Evolutionary conservation across 1,140 invertebrate species (phyloP).

Genomic region (Xylocopa sonorina): DNA sequence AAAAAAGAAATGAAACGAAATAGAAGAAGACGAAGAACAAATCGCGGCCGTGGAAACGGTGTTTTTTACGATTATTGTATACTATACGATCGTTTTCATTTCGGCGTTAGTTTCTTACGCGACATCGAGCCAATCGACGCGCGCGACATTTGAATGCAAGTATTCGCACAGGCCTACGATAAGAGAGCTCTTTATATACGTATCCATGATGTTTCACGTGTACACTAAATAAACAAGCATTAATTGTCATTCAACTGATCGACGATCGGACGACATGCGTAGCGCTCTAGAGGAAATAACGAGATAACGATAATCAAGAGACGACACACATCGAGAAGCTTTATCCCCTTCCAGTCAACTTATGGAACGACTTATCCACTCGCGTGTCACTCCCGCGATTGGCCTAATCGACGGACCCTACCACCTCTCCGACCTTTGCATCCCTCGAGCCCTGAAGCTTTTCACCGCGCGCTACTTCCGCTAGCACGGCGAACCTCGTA

Average conservation of each 20-base stretch:
- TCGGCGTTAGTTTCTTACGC: slow-evolving; percentile 20
- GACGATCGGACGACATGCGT: slow-evolving; percentile 21
- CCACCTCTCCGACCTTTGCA: not conserved
- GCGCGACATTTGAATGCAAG: slow-evolving; percentile 42
- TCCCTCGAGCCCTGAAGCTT: not conserved
- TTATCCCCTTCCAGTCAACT: not conserved
- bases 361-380: slow-evolving; percentile 3
- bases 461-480: not conserved
- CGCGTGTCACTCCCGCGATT: slow-evolving; percentile 3
- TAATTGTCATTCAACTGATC: slow-evolving; percentile 22
- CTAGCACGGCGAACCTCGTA: not conserved
- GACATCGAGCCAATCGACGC: slow-evolving; percentile 30
- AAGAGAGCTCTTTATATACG: slow-evolving; percentile 55
- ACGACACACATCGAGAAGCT: slow-evolving; percentile 3
- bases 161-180: slow-evolving; percentile 61
- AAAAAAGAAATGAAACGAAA: not conserved
- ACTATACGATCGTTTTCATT: not conserved
- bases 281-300: slow-evolving; percentile 12
- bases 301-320: not conserved
- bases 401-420: slow-evolving; percentile 30
- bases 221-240: slow-evolving; percentile 26
- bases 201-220: slow-evolving; percentile 55
- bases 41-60: not conserved
- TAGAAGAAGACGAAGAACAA: not conserved
- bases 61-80: slow-evolving; percentile 30